Base-by-base conservation (phyloP, 1,140 invertebrate genomes). In the Aphidius ervi region DNA sequence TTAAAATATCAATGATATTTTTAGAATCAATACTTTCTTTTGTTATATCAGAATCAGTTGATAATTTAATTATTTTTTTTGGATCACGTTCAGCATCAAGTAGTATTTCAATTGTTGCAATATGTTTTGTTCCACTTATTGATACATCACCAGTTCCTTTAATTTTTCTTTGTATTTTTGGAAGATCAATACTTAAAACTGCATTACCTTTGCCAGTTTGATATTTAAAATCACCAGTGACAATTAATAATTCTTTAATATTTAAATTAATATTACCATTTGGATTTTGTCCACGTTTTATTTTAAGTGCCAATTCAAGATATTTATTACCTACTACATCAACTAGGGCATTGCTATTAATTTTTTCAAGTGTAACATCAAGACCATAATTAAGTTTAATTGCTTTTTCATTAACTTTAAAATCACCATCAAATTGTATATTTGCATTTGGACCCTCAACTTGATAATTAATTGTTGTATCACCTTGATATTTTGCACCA, bases 71-170 rank as follows among this genome's bases (percentile, higher is more conserved):
- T 64, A 85, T 86, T 52, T 87, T 85, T 49, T 71, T 84, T 9
- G 86, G 85, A 68, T 88, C 83, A 63, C 88, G 88, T 9, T 86
- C 83, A n/a, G 83, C 86, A 69, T 91, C 83, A 7, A 86, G 84
- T 53, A 81, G 83, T 2, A 92, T 20, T 41, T 84, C 85, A 1
- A 85, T 60, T 31, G 84, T 83, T 0, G 83, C 80, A 45, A 84
- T 83, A 65, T 84, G 84, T 2, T 83, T 75, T 37, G 81, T 75
- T 0, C 84, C 78, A 0, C 79, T 76, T 58, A 88, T 83, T 5
- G 80, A 83, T 0, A 86, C 66, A 5, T 87, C 84, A 9, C 82
- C 73, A 20, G 63, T 76, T 9, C 69, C 77, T 68, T 88, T 88
- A 42, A 90, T 76, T 65, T 88, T 87, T 6, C 84, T 81, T 43